Conservation (phyloP, 53 echinoderm and acorn worm genomes). For the Holothuria leucospilota region DNA sequence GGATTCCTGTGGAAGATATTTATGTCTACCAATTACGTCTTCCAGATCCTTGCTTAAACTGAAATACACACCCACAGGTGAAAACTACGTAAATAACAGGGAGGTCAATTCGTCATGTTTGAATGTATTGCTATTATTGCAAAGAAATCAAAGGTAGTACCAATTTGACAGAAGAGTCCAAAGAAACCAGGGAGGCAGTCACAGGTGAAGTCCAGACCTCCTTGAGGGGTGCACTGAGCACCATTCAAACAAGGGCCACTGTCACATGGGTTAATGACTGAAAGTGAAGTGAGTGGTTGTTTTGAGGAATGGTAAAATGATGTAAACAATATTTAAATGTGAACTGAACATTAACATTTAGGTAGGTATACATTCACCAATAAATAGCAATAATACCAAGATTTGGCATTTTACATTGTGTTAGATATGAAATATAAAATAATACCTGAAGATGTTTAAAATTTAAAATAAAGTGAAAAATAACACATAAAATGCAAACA, state of each 20-base stretch:
- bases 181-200: background rate
- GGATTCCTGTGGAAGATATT: too few species aligned
- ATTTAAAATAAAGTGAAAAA: background rate
- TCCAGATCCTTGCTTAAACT: too few species aligned
- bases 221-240: constrained; percentile 42
- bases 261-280: constrained; percentile 16
- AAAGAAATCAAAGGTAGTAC: background rate
- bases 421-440: background rate
- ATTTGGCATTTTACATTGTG: too few species aligned
- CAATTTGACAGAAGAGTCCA: constrained; percentile 53
- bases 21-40: too few species aligned
- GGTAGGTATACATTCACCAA: too few species aligned
- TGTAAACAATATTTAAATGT: too few species aligned
- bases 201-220: constrained; percentile 3
- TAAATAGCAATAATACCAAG: too few species aligned
- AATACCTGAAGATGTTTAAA: background rate
- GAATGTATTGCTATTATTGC: too few species aligned
- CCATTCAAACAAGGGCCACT: constrained; percentile 63
- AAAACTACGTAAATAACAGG: too few species aligned
- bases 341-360: too few species aligned
- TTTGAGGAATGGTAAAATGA: background rate
- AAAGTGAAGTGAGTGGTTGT: background rate
- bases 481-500: background rate
- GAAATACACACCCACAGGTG: too few species aligned
- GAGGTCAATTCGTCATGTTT: too few species aligned